Conservation (phyloP, 2,888 invertebrate genomes). For the Cheilosia urbana region DNA sequence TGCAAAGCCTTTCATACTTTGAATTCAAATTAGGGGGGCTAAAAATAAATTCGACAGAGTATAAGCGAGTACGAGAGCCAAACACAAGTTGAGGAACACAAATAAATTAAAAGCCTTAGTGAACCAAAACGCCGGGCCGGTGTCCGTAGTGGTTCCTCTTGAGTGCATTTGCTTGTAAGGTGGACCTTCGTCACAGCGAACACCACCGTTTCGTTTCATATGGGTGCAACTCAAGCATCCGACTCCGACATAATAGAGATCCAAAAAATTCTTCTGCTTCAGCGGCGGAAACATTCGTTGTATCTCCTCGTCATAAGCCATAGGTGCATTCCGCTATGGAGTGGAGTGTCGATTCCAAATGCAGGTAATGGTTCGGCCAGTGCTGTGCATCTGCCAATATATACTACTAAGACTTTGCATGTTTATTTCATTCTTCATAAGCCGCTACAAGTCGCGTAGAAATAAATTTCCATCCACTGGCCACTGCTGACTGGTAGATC, state of each 20-base stretch:
- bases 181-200: constrained; percentile 78
- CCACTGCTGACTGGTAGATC: constrained; percentile 28
- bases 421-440: constrained; percentile 67
- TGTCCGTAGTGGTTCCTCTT: constrained; percentile 79
- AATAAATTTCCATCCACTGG: constrained; percentile 52
- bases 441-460: constrained; percentile 56
- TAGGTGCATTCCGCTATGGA: constrained; percentile 71
- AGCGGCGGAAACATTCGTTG: constrained; percentile 76
- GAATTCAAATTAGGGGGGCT: constrained; percentile 72
- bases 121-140: constrained; percentile 69
- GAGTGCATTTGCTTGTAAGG: constrained; percentile 84
- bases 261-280: constrained; percentile 73
- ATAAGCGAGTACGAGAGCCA: constrained; percentile 38
- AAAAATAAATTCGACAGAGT: constrained; percentile 70
- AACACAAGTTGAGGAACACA: constrained; percentile 68
- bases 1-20: constrained; percentile 71
- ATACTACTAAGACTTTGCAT: constrained; percentile 53
- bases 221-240: constrained; percentile 76
- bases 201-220: constrained; percentile 75
- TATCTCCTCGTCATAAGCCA: constrained; percentile 69
- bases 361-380: constrained; percentile 60
- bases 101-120: constrained; percentile 76
- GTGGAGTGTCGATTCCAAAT: constrained; percentile 70
- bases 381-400: constrained; percentile 65
- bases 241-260: constrained; percentile 75